Base-by-base conservation (phyloP, 23 tunicate species). In the Halocynthia roretzi region DNA sequence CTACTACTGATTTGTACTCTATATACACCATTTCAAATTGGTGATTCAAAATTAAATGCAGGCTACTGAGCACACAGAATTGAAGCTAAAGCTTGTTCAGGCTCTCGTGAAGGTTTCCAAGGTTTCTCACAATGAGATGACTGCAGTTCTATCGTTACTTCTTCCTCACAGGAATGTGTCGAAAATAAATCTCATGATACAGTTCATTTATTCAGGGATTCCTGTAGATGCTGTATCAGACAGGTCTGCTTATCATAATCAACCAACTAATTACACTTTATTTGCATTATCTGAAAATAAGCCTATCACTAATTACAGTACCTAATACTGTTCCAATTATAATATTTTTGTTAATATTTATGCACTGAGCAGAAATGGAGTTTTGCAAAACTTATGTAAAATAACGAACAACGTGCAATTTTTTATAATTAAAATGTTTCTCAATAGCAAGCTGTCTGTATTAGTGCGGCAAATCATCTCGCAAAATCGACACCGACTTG, bases 51-150 rank as follows among this genome's bases (percentile, higher is more conserved):
- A 31, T 31, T 4, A 31, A 31, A 31, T 31, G 4, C 44, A 70
- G 75, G 55, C 75, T 31, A 15, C n/a, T 10, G 75, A 70, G 6
- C 75, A 48, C 51, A 5, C 54, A 8, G 75, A 70, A 49, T 20
- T 70, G 5, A 70, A 49, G 49, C 53, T 70, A 10, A 70, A 70
- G n/a, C 54, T 70, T 10, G 51, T 70, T 49, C 75, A 70, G 51
- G 75, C 75, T 8, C 53, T 70, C 10, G 75, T 70, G 18, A 70
- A 70, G 49, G 75, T 70, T 50, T 53, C 75, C 12, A 70, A 51
- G 55, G 49, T 70, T 48, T 51, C 75, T 9, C 51, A 53, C 9
- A 51, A n/a, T 19, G 75, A 70, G 53, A 70, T 70, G 75, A 70
- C 49, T 51, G 75, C 75, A 9, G 49, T 53, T 51, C n/a, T 70